These are phyloP conservation scores for Oceanites oceanicus DNA, from an alignment of 2,113 vertebrate genomes.

Conservation along the genomic window DNA sequence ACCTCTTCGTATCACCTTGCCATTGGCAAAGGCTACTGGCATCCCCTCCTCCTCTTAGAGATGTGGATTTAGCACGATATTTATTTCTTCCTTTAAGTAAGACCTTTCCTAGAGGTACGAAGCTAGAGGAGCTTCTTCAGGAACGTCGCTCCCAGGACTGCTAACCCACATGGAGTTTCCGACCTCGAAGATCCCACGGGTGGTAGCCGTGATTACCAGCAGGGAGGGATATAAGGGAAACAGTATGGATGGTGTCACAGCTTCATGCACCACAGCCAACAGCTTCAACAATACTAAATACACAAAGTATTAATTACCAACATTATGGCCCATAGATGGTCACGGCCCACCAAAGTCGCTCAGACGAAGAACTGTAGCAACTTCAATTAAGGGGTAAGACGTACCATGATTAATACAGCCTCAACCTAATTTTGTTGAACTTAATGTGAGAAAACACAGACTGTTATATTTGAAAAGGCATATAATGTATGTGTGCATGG, in stretches of 20 bases:
- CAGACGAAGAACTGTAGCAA: background rate
- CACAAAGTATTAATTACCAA: conserved; percentile 18
- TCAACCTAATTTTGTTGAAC: background rate
- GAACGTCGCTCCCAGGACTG: background rate
- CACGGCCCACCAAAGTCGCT: background rate
- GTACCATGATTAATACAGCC: background rate
- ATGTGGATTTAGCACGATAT: background rate
- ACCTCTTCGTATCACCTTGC: accelerated
- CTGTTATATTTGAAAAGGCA: conserved; percentile 38
- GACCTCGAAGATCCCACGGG: accelerated
- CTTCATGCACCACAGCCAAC: background rate
- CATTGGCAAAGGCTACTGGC: background rate
- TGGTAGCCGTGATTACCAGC: background rate
- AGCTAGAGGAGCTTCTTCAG: background rate
- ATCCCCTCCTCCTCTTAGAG: background rate
- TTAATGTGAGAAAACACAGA: conserved; percentile 26
- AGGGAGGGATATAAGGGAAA: background rate
- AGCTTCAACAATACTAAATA: background rate
- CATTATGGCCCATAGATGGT: background rate
- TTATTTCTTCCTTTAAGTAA: background rate
- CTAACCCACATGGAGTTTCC: background rate
- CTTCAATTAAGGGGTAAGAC: background rate
- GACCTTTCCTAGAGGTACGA: background rate
- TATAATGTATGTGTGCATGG: background rate
- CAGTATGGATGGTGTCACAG: background rate